Conservation (phyloP, 2,888 invertebrate species). For the Ophion costatus region DNA sequence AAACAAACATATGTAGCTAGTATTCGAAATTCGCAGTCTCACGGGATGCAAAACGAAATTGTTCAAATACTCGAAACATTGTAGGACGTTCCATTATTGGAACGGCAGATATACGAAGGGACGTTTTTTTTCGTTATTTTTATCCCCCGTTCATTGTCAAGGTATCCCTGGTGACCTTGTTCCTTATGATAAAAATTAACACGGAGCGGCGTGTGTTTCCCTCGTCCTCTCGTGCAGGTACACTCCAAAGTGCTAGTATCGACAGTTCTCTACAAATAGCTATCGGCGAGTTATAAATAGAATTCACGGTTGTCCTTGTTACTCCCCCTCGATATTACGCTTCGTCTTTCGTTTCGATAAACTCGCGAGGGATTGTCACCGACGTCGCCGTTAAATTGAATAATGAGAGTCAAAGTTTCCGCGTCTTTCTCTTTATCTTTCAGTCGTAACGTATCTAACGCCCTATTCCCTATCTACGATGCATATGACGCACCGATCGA, state of each 20-base stretch:
- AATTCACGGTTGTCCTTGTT: constrained; percentile 51
- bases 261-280: constrained; percentile 62
- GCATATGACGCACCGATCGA: constrained; percentile 1
- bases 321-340: constrained; percentile 46
- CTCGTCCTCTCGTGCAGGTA: constrained; percentile 40
- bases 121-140: constrained; percentile 10
- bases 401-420: constrained; percentile 56
- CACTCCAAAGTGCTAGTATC: constrained; percentile 43
- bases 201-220: constrained; percentile 19
- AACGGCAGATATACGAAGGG: background rate
- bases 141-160: constrained; percentile 30
- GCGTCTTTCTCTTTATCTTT: constrained; percentile 12
- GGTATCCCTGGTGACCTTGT: constrained; percentile 43
- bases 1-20: no score
- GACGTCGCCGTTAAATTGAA: constrained; percentile 41
- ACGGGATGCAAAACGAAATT: no score
- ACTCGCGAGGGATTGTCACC: constrained; percentile 42
- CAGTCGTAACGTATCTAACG: constrained; percentile 14
- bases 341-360: constrained; percentile 54
- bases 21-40: no score
- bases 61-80: background rate
- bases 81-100: background rate
- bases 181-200: constrained; percentile 12
- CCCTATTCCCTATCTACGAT: background rate
- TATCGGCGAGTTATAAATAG: constrained; percentile 60